Evolutionary conservation across 2,888 invertebrate species (phyloP), one percentile per base, ranked within the genome.

Genomic region (Dione vanillae): DNA sequence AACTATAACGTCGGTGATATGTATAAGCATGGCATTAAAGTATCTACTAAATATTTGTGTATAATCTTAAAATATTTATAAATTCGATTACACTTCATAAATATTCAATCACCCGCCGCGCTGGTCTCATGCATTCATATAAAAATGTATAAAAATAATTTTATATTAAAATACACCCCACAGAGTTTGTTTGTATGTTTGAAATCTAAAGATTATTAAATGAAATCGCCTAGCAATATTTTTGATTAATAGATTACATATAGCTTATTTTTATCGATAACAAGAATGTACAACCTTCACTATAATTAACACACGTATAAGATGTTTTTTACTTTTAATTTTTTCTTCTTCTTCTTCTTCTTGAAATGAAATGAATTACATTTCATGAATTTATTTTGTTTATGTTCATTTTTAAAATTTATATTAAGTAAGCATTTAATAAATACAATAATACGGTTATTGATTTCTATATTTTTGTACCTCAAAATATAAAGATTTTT

Each of bases 31-130:
- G 37, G 16, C 11, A n/a, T 56, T 40, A 56, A 56, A 37, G 16
- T 56, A 56, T 16, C 37, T 54, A 37, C 16, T 56, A 16, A 56
- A 37, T 40, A 54, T n/a, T 54, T 14, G 9, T 11, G 5, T 56
- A 16, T 16, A 56, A 56, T 37, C 37, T 40, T 19, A 11, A 40
- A 56, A 37, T 37, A 16, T 51, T 20, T 51, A 51, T 49, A 37
- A 40, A 41, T 14, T 37, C 19, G 14, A 51, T 64, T 64, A 64
- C 41, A 45, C 10, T 43, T 45, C 14, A 59, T 51, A 37, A 51
- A 49, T 37, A 16, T 35, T 19, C 43, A 19, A 52, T 43, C 52
- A 45, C 43, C 67, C 20, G 67, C 61, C 43, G 61, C 20, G 67
- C 61, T 68, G 61, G 14, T 68, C 52, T 61, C 19, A 27, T n/a